A percentile compares a stretch with the other conserved stretches of the same genome.
Conservation (phyloP, 2,797 vertebrate genomes). For the Anabacerthia variegaticeps region DNA sequence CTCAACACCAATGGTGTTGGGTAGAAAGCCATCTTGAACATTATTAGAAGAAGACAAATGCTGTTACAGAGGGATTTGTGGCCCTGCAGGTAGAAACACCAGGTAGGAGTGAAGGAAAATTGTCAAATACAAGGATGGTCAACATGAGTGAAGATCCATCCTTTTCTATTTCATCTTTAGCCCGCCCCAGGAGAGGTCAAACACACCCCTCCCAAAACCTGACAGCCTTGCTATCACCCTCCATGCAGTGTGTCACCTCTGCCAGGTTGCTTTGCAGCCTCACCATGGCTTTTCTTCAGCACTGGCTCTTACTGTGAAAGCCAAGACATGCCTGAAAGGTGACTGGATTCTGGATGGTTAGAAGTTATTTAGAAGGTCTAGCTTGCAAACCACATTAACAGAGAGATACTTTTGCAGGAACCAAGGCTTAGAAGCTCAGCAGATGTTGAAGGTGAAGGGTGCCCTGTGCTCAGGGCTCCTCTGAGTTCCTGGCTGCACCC, state of each 20-base stretch:
- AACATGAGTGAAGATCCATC: neutral
- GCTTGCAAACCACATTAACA: neutral
- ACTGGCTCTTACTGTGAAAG: neutral
- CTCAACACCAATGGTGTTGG: neutral
- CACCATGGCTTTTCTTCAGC: neutral
- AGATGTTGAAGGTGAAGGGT: neutral
- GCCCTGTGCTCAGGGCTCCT: neutral
- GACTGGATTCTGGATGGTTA: neutral
- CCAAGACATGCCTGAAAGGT: neutral
- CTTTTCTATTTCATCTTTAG: neutral
- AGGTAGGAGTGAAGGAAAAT: neutral
- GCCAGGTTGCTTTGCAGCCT: neutral
- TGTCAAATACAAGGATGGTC: neutral
- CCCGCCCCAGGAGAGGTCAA: neutral
- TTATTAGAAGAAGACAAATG: neutral
- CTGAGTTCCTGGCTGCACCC: constrained; percentile 20
- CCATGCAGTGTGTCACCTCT: neutral
- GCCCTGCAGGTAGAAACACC: neutral
- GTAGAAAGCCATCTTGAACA: neutral
- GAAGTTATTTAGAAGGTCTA: neutral
- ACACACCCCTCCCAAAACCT: neutral
- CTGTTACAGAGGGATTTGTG: neutral
- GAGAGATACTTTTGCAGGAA: neutral
- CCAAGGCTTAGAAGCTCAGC: neutral
- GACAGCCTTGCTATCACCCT: accelerated